Evolutionary conservation across 30 jellyfish, hydroid and myxozoan genomes (phyloP).

Genomic region (Aurelia sp.): DNA sequence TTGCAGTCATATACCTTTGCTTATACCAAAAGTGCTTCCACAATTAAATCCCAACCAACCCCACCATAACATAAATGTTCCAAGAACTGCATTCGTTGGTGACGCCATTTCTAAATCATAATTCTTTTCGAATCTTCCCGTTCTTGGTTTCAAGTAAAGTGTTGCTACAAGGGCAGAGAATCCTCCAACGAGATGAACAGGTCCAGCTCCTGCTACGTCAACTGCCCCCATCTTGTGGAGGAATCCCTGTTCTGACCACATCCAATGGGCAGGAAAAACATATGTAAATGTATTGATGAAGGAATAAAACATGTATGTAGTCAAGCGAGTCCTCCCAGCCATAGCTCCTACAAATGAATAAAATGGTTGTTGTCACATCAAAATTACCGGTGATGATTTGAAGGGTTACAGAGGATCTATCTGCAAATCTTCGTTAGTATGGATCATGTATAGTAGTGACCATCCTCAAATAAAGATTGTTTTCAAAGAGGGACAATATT

Average conservation of each 20-base stretch:
- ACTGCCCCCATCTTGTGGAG: constrained; percentile 78
- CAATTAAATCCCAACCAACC: constrained; percentile 98
- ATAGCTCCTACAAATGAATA: constrained; percentile 67
- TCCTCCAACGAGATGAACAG: constrained; percentile 95
- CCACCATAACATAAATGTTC: constrained; percentile 98
- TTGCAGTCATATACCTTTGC: constrained; percentile 71
- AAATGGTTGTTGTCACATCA: too few species aligned
- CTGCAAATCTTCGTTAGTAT: too few species aligned
- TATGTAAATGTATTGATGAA: constrained; percentile 73
- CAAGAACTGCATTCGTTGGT: constrained; percentile 86
- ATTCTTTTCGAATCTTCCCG: constrained; percentile 44
- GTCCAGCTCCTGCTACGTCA: constrained; percentile 94
- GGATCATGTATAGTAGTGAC: too few species aligned
- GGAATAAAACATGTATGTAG: constrained; percentile 84
- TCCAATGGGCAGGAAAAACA: constrained; percentile 93
- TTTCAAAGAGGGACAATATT: too few species aligned
- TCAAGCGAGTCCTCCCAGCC: constrained; percentile 89
- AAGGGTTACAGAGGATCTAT: too few species aligned
- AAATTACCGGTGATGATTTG: too few species aligned
- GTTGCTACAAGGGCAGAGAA: constrained; percentile 85
- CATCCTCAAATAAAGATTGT: too few species aligned
- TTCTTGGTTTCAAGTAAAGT: constrained; percentile 72
- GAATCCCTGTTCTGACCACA: constrained; percentile 87
- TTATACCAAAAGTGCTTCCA: constrained; percentile 93
- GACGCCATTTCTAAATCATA: constrained; percentile 69